phyloP scores from a whole-genome alignment of 2,888 invertebrate species.

The Stenotaenia linearis region DNA sequence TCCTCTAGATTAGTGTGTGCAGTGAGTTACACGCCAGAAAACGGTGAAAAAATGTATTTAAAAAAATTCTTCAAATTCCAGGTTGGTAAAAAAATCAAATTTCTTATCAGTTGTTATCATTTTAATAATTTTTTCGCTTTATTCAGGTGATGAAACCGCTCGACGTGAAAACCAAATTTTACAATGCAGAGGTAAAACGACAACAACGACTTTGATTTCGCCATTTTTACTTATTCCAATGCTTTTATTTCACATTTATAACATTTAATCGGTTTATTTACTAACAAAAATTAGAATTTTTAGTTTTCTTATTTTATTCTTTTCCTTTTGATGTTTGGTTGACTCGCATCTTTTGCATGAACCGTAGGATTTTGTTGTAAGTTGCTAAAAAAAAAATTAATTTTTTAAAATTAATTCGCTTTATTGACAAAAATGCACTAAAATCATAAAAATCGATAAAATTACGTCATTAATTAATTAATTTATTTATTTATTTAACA shows the following conservation, averaged over 20 bases:
- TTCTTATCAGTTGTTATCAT: constrained; percentile 27
- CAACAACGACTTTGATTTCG: too few relatives aligned
- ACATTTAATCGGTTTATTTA: background rate
- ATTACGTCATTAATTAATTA: too few relatives aligned
- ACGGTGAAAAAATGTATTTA: constrained; percentile 70
- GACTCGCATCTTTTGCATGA: background rate
- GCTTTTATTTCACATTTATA: background rate
- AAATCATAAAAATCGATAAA: too few relatives aligned
- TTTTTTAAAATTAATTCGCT: background rate
- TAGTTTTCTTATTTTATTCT: background rate
- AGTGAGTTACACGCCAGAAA: constrained; percentile 77
- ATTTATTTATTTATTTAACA: constrained; percentile 42
- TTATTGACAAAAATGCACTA: too few relatives aligned
- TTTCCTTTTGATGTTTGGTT: background rate
- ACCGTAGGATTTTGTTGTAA: background rate
- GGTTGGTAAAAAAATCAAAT: constrained; percentile 40
- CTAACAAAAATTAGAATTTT: background rate
- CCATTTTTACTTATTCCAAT: constrained; percentile 3
- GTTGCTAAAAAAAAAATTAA: background rate
- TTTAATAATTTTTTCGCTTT: too few relatives aligned
- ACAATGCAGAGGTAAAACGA: constrained; percentile 79
- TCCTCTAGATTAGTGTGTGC: constrained; percentile 81
- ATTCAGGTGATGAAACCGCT: constrained; percentile 90
- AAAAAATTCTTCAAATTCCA: constrained; percentile 95
- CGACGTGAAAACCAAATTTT: constrained; percentile 97